A percentile compares a stretch with the other conserved stretches of the same genome.
phyloP scores from a whole-genome alignment of 1,140 invertebrate genomes.

The Camponotus pennsylvanicus region DNA sequence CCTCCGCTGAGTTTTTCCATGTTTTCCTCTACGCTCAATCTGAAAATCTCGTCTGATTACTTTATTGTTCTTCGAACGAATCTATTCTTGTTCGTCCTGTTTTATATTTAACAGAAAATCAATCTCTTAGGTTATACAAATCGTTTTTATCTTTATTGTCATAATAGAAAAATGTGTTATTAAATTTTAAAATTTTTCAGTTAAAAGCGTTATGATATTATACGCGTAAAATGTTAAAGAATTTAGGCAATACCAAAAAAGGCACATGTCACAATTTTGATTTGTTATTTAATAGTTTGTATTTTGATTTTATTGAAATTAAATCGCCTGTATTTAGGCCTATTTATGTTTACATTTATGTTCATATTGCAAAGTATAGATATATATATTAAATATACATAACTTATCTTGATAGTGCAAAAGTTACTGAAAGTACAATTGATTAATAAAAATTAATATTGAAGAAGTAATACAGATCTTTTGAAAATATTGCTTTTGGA shows the following conservation, averaged over 20 bases:
- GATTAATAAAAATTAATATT: not conserved
- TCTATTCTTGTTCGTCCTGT: conserved; percentile 61
- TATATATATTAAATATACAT: not conserved
- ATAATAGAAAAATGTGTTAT: not conserved
- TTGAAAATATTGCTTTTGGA: conserved; percentile 42
- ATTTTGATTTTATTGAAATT: conserved; percentile 1
- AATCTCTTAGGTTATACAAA: not conserved
- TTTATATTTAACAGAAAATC: conserved; percentile 31
- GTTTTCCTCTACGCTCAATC: conserved; percentile 64
- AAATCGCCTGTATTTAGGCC: not conserved
- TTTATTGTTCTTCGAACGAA: conserved; percentile 76
- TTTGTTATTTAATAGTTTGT: not conserved
- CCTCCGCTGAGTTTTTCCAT: conserved; percentile 70
- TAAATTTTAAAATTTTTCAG: not conserved
- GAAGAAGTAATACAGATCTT: conserved; percentile 19
- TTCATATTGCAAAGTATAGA: not conserved
- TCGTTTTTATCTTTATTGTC: not conserved
- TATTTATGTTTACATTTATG: not conserved
- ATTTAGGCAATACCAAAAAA: not conserved
- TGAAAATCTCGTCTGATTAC: conserved; percentile 77
- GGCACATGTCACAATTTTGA: not conserved
- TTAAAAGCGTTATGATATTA: not conserved
- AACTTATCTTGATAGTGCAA: not conserved
- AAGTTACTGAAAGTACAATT: not conserved
- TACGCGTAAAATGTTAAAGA: not conserved